Evolutionary conservation across 2,113 vertebrate genomes (phyloP).

Genomic region (Bungarus multicinctus): DNA sequence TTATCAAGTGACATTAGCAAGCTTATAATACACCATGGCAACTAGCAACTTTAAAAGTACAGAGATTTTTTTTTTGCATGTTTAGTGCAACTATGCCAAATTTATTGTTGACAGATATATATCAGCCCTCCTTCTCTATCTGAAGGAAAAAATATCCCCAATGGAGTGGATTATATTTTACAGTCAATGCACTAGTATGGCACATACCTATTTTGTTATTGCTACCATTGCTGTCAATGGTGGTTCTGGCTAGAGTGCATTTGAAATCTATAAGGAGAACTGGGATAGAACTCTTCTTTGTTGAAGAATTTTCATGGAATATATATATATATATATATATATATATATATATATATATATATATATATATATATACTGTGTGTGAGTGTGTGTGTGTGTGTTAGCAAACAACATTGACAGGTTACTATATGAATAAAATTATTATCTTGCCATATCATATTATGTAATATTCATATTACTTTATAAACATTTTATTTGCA

Average conservation of each 20-base stretch:
- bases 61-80: not conserved
- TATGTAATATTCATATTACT: not conserved
- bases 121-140: not conserved
- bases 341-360: too few species aligned
- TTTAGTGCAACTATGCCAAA: constrained; percentile 5
- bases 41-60: not conserved
- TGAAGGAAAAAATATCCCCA: not conserved
- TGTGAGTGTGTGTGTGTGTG: not conserved
- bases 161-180: not conserved
- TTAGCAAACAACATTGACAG: not conserved
- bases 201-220: not conserved
- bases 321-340: too few species aligned
- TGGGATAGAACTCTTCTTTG: not conserved
- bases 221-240: not conserved
- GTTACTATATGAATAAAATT: not conserved
- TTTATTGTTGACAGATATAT: not conserved
- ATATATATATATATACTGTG: too few species aligned
- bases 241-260: not conserved
- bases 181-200: not conserved
- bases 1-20: constrained; percentile 11
- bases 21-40: constrained; percentile 6
- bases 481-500: not conserved
- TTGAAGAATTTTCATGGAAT: not conserved
- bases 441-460: not conserved
- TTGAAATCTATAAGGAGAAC: not conserved